phyloP scores from a whole-genome alignment of 2,113 vertebrate species.

The Chinchilla lanigera region DNA sequence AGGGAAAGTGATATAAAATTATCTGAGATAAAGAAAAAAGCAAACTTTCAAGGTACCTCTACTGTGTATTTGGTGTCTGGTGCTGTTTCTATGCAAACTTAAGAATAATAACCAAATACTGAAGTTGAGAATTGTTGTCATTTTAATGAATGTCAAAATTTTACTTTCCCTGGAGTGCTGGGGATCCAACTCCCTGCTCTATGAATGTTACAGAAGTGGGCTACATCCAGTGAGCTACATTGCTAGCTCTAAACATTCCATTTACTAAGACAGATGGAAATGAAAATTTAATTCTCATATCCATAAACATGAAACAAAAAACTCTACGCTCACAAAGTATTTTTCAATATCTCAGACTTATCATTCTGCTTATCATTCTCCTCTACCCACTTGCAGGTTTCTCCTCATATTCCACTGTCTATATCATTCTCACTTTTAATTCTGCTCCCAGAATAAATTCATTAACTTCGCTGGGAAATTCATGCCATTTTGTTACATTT shows the following conservation, averaged over 20 bases:
- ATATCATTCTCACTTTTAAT: background rate
- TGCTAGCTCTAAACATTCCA: background rate
- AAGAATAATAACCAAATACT: background rate
- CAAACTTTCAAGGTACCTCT: background rate
- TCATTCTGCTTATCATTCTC: background rate
- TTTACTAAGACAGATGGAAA: background rate
- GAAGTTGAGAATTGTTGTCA: constrained; percentile 5
- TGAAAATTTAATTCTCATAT: constrained; percentile 5
- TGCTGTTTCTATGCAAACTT: constrained; percentile 58
- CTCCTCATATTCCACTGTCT: background rate
- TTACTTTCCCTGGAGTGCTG: background rate
- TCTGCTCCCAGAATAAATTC: background rate
- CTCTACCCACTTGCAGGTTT: background rate
- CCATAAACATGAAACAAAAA: background rate
- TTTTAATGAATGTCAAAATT: constrained; percentile 28
- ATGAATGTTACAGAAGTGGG: background rate
- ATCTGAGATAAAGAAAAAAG: background rate
- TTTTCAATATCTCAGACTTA: background rate
- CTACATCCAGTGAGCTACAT: background rate
- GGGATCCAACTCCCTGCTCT: background rate
- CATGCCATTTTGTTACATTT: background rate
- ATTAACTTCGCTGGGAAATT: background rate
- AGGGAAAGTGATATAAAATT: constrained; percentile 30
- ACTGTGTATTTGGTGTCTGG: constrained; percentile 32
- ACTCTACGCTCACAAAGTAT: background rate